Base-by-base conservation (phyloP, 2,797 vertebrate genomes). In the Sphenodon punctatus region DNA sequence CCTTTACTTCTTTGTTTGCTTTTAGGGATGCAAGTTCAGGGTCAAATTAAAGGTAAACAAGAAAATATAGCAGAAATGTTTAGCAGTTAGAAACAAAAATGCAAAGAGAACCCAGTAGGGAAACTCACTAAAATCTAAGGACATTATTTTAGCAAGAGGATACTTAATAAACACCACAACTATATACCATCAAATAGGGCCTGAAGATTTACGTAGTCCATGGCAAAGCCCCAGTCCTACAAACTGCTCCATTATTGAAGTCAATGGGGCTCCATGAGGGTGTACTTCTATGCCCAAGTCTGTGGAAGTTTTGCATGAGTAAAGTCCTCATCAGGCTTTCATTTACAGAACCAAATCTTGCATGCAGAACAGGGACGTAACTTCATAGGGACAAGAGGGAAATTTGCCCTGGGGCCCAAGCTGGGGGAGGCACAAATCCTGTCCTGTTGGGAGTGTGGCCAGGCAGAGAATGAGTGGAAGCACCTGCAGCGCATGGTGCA, bases 321-420 rank as follows among this genome's bases (percentile, higher is more conserved):
- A 82, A 82, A 68, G 67, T 59, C 67, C 80, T 84, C 77, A 78
- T 49, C 69, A 65, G n/a, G n/a, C n/a, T 11, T 67, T 38, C 63
- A 73, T 22, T 87, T 73, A 77, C 17, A 83, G 7, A 89, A 88
- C 53, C 53, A n/a, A n/a, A n/a, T n/a, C n/a, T n/a, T n/a, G n/a
- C n/a, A n/a, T n/a, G n/a, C n/a, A n/a, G n/a, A n/a, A n/a, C n/a
- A n/a, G n/a, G n/a, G n/a, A n/a, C n/a, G n/a, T n/a, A n/a, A n/a
- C n/a, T n/a, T n/a, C n/a, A n/a, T n/a, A n/a, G n/a, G n/a, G n/a
- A n/a, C n/a, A n/a, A n/a, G n/a, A n/a, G n/a, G n/a, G n/a, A n/a
- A n/a, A n/a, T n/a, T n/a, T n/a, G n/a, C n/a, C n/a, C n/a, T n/a
- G n/a, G n/a, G n/a, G n/a, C n/a, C n/a, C n/a, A n/a, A n/a, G n/a